A percentile compares a stretch with the other conserved stretches of the same genome.
These are phyloP conservation scores for Pediacus dermestoides DNA, from an alignment of 2,888 invertebrate species.

Conservation along the genomic window DNA sequence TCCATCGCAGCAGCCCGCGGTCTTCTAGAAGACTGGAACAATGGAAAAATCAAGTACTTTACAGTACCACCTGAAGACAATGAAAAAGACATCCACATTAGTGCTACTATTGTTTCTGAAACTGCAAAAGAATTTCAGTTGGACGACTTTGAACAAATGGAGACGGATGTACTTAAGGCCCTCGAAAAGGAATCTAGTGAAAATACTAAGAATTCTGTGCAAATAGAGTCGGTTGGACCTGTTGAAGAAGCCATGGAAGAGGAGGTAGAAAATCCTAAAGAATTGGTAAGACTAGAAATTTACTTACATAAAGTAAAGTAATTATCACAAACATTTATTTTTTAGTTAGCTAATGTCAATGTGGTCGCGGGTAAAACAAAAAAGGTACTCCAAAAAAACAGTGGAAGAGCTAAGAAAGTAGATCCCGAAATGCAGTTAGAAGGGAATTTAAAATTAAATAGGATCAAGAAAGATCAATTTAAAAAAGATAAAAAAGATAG, in stretches of 20 bases:
- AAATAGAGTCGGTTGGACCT: slow-evolving; percentile 62
- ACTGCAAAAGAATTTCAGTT: slow-evolving; percentile 82
- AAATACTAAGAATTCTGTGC: slow-evolving; percentile 40
- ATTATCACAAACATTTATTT: no score
- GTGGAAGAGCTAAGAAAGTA: slow-evolving; percentile 39
- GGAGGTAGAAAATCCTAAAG: slow-evolving; percentile 46
- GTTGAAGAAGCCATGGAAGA: slow-evolving; percentile 55
- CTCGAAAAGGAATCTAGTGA: slow-evolving; percentile 33
- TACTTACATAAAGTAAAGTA: no score
- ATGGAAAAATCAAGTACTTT: slow-evolving; percentile 76
- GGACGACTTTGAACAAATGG: slow-evolving; percentile 70
- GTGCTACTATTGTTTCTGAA: slow-evolving; percentile 64
- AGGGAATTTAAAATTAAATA: slow-evolving; percentile 64
- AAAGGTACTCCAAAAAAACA: no score
- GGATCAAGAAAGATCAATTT: slow-evolving; percentile 59
- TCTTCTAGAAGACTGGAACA: slow-evolving; percentile 94
- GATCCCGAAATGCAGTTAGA: slow-evolving; percentile 68
- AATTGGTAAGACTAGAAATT: slow-evolving; percentile 40
- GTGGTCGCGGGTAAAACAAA: slow-evolving; percentile 2
- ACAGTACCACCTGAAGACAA: slow-evolving; percentile 84
- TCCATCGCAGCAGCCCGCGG: slow-evolving; percentile 78
- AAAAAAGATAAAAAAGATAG: slow-evolving; percentile 64
- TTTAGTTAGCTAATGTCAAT: slow-evolving; percentile 8
- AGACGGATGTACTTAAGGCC: slow-evolving; percentile 62
- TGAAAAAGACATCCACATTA: slow-evolving; percentile 59